phyloP scores from a whole-genome alignment of 2,113 vertebrate genomes.

The Myotis brandtii region DNA sequence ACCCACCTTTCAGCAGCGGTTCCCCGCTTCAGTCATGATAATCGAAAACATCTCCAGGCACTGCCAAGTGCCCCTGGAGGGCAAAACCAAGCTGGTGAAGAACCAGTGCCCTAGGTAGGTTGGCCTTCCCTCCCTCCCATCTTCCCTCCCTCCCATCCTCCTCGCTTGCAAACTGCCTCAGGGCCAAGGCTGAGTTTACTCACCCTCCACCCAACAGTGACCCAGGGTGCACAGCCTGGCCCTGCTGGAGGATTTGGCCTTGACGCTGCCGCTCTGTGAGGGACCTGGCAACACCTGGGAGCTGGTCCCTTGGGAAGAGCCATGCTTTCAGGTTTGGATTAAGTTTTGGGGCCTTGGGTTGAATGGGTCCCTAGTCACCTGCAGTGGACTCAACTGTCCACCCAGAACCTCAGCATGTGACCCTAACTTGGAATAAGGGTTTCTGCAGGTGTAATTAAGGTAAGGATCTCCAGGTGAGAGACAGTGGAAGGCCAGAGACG shows the following conservation, averaged over 20 bases:
- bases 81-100: too few relatives aligned
- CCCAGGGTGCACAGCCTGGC: too few relatives aligned
- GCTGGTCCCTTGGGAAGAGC: neutral
- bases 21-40: too few relatives aligned
- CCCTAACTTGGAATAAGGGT: neutral
- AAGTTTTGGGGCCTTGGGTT: neutral
- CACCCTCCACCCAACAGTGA: too few relatives aligned
- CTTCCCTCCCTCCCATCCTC: too few relatives aligned
- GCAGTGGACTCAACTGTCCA: neutral
- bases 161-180: neutral
- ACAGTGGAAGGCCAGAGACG: accelerated
- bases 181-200: neutral
- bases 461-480: neutral
- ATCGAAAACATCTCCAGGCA: neutral
- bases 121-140: too few relatives aligned
- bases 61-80: neutral
- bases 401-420: neutral
- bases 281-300: neutral
- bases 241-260: neutral
- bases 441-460: neutral
- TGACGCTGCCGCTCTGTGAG: neutral
- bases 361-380: neutral
- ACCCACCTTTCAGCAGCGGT: neutral
- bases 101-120: accelerated
- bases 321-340: neutral